These are phyloP conservation scores for Sicus ferrugineus DNA, from an alignment of 2,888 invertebrate genomes.

Conservation along the genomic window DNA sequence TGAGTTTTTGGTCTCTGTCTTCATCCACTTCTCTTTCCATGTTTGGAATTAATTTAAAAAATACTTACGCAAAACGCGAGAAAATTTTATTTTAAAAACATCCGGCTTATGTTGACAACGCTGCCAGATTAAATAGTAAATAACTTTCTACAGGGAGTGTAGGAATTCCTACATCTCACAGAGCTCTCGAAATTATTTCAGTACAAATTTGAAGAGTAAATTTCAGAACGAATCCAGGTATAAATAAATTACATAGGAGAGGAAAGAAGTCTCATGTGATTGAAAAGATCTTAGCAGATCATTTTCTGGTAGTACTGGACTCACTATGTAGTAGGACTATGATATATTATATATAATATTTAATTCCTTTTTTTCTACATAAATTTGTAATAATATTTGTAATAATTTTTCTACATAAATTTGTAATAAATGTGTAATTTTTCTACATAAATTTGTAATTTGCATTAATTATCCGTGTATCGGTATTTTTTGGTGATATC, in stretches of 20 bases:
- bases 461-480: not conserved
- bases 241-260: no score
- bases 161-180: not conserved
- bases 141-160: not conserved
- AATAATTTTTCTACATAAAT: no score
- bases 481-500: no score
- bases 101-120: not conserved
- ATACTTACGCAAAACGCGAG: not conserved
- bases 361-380: no score
- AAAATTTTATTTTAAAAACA: not conserved
- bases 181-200: not conserved
- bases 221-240: no score
- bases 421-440: no score
- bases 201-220: not conserved
- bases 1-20: not conserved
- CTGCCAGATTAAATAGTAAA: not conserved
- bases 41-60: not conserved
- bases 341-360: no score
- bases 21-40: not conserved
- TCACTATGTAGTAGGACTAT: no score
- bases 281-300: no score
- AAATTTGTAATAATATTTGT: no score
- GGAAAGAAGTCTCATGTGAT: no score
- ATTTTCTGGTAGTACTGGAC: no score
- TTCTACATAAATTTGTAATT: not conserved